Conservation (phyloP, 2,113 vertebrate genomes). For the Globicephala melas region DNA sequence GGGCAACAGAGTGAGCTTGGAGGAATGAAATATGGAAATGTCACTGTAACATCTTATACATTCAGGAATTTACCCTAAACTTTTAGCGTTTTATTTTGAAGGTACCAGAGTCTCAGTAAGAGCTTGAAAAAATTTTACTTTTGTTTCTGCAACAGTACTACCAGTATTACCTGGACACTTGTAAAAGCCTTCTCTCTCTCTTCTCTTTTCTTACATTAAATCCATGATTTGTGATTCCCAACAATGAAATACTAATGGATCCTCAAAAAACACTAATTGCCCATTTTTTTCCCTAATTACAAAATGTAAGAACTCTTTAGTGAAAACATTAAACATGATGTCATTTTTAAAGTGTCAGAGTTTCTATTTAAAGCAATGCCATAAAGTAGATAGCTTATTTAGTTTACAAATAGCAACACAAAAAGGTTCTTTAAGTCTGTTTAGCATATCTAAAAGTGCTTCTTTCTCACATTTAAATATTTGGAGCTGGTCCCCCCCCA, state of each 20-base stretch:
- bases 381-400: conserved; percentile 19
- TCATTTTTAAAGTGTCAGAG: conserved; percentile 61
- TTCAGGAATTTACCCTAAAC: conserved; percentile 75
- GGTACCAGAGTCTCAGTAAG: conserved; percentile 69
- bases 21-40: conserved; percentile 62
- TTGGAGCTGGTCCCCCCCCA: neutral
- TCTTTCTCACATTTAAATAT: conserved; percentile 52
- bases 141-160: conserved; percentile 72
- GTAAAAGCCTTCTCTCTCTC: conserved; percentile 18
- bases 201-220: conserved; percentile 12
- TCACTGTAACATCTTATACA: conserved; percentile 64
- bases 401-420: conserved; percentile 50
- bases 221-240: conserved; percentile 63
- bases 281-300: conserved; percentile 68
- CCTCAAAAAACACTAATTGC: conserved; percentile 66
- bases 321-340: conserved; percentile 57
- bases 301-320: conserved; percentile 64
- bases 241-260: conserved; percentile 16
- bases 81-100: conserved; percentile 75
- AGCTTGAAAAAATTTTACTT: conserved; percentile 63
- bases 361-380: conserved; percentile 49
- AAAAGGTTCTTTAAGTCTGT: conserved; percentile 27
- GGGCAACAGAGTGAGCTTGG: neutral
- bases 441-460: conserved; percentile 27
- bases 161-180: conserved; percentile 58